Conservation (phyloP, 2,113 vertebrate species). For the Carettochelys insculpta region DNA sequence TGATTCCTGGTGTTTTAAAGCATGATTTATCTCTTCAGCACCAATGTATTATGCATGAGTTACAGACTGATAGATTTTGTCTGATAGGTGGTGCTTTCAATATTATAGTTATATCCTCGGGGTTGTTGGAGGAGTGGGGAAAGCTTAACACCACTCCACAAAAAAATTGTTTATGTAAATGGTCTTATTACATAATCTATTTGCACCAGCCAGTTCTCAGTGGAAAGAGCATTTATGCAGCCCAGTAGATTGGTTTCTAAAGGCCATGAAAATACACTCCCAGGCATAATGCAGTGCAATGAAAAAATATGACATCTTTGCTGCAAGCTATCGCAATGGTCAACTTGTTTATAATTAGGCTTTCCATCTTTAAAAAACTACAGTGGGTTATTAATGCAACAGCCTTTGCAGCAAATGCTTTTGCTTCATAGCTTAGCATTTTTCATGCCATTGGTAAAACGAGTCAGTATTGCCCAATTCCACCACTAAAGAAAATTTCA, state of each 20-base stretch:
- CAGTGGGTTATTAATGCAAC: slow-evolving; percentile 20
- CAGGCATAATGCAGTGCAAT: neutral
- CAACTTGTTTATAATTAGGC: slow-evolving; percentile 45
- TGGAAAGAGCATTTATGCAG: slow-evolving; percentile 2
- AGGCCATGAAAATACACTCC: slow-evolving; percentile 32
- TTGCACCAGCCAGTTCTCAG: slow-evolving; percentile 12
- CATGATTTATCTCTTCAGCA: neutral
- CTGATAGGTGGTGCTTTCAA: neutral
- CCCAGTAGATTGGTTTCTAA: slow-evolving; percentile 36
- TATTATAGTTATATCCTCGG: neutral
- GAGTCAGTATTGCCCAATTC: slow-evolving; percentile 16
- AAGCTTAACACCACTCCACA: slow-evolving; percentile 17
- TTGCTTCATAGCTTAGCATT: slow-evolving; percentile 20
- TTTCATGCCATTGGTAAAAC: slow-evolving; percentile 1
- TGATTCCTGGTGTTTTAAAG: neutral
- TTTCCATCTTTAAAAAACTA: slow-evolving; percentile 31
- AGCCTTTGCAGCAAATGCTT: slow-evolving; percentile 12
- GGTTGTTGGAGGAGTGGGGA: neutral
- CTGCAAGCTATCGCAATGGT: neutral
- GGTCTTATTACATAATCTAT: slow-evolving; percentile 17
- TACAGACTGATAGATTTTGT: neutral
- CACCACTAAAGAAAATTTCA: slow-evolving; percentile 44
- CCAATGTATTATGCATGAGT: neutral
- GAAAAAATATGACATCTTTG: slow-evolving; percentile 19
- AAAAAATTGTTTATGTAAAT: slow-evolving; percentile 26